phyloP scores from a whole-genome alignment of 2,797 vertebrate species.

The Myripristis murdjan region DNA sequence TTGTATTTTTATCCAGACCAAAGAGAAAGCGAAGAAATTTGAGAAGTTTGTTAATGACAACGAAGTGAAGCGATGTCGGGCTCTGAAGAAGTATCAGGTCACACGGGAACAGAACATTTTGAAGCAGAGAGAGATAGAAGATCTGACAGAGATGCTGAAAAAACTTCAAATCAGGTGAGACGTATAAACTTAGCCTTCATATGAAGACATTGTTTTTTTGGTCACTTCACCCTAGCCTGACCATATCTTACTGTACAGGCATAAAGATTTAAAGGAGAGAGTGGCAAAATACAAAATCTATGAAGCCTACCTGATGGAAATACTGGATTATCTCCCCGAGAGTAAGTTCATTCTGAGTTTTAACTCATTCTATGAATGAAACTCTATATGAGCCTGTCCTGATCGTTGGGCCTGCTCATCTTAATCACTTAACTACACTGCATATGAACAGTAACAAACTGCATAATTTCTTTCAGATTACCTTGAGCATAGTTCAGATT shows the following conservation, averaged over 20 bases:
- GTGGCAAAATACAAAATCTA: conserved; percentile 81
- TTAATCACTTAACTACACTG: conserved; percentile 9
- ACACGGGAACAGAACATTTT: conserved; percentile 76
- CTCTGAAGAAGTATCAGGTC: conserved; percentile 79
- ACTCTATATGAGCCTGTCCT: not conserved
- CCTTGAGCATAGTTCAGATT: conserved; percentile 75
- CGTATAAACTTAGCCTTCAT: not conserved
- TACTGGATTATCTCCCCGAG: conserved; percentile 81
- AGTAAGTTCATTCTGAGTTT: conserved; percentile 67
- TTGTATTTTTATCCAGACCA: conserved; percentile 71
- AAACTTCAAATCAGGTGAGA: conserved; percentile 77
- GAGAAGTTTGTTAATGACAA: conserved; percentile 83
- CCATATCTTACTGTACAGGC: conserved; percentile 68
- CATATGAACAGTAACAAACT: not conserved
- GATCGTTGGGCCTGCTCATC: conserved; percentile 2
- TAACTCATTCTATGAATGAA: not conserved
- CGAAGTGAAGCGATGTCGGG: conserved; percentile 73
- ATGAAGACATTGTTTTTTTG: not conserved
- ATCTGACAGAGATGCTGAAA: conserved; percentile 75
- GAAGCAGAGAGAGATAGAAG: conserved; percentile 78
- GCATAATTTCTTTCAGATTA: conserved; percentile 52
- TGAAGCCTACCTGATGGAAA: conserved; percentile 86
- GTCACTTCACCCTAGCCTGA: not conserved
- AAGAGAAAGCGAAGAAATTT: conserved; percentile 80
- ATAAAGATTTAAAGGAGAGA: conserved; percentile 78